A percentile compares a stretch with the other conserved stretches of the same genome.
phyloP scores from a whole-genome alignment of 2,797 vertebrate genomes.

The Phrynocephalus vlangalii region DNA sequence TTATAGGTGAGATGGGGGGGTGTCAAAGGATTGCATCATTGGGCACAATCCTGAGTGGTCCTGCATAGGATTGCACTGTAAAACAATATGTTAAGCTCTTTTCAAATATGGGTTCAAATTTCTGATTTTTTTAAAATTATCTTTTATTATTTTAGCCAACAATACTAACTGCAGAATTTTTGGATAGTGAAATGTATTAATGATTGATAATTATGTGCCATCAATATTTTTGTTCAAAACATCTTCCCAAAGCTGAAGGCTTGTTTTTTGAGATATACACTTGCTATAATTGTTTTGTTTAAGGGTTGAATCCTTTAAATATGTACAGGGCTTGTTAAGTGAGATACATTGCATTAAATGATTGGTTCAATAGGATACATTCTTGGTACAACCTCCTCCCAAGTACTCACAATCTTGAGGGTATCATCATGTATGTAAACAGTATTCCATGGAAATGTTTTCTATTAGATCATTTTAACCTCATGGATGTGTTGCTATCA shows the following conservation, averaged over 20 bases:
- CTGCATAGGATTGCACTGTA: neutral
- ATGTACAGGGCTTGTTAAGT: neutral
- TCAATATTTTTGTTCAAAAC: neutral
- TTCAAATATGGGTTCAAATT: neutral
- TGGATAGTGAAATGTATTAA: no score
- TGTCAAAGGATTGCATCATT: neutral
- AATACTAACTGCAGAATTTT: neutral
- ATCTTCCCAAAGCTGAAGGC: neutral
- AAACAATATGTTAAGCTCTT: conserved; percentile 4
- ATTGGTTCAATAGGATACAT: neutral
- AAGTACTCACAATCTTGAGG: neutral
- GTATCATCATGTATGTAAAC: neutral
- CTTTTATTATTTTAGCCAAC: no score
- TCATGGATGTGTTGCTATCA: neutral
- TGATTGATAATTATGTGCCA: neutral
- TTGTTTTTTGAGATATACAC: neutral
- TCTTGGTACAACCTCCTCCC: no score
- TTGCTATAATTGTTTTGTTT: neutral
- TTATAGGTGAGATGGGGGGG: no score
- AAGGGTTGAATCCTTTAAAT: neutral
- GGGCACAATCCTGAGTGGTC: neutral
- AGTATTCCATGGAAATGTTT: no score
- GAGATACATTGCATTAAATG: neutral
- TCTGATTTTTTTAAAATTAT: neutral
- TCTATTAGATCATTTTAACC: no score